Evolutionary conservation across 2,113 vertebrate species (phyloP), one percentile per base, ranked within the genome.

Genomic region (Egretta garzetta): DNA sequence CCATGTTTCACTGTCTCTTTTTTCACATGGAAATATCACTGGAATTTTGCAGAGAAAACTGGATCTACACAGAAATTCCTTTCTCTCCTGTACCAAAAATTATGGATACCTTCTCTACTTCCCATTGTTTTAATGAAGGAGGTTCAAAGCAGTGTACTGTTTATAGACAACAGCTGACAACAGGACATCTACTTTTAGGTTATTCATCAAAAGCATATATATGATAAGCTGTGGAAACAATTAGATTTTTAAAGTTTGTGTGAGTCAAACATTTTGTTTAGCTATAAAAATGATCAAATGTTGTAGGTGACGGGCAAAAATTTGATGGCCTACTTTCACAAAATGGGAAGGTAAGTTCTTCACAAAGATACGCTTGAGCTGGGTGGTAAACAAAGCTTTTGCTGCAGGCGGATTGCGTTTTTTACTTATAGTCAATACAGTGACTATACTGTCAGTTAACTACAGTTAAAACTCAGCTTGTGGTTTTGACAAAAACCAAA

Each of bases 221-320:
- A 55, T 18, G 32, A 66, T 87, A 79, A 95, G 15, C 19, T 17
- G 32, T 53, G 59, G 67, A 85, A 92, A 83, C 74, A 82, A 79
- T 76, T 56, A 89, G n/a, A 80, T 91, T 94, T 83, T 87, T 41
- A 64, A 93, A 93, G 49, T 89, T 67, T 68, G 19, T 28, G 5
- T 37, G 82, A 91, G 71, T 95, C 53, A 87, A 89, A 64, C 64
- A 70, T 72, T 87, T 91, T 94, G 39, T 85, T 89, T 85, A 70
- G 60, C 80, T 62, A 53, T 70, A 87, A 85, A 95, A 95, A 66
- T 82, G 73, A 95, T 90, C 83, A 93, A 91, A 87, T 89, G 7
- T 84, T 93, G 8, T 15, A 50, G 49, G 19, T 58, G 77, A 87
- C 0, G 0, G 62, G 80, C 12, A 93, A 81, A 95, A 89, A 58